Base-by-base conservation (phyloP, 2,113 vertebrate species). In the Neodontobutis hainanensis region DNA sequence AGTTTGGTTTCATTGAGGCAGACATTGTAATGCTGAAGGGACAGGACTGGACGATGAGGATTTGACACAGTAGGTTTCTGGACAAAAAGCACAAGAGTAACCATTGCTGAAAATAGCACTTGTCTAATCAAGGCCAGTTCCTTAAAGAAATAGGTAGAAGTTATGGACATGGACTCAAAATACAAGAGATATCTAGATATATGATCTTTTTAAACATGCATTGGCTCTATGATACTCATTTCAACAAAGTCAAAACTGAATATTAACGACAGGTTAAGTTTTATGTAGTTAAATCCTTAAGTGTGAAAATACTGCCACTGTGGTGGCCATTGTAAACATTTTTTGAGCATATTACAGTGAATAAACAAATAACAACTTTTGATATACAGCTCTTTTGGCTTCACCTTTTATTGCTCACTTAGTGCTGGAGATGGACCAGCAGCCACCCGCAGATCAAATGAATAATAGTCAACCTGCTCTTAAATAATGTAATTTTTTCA, bases 1-100 rank as follows among this genome's bases (percentile, higher is more conserved):
- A 57, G 57, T 63, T 81, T 60, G 82, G 77, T 85, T 85, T 86
- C 75, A 83, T 69, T 82, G 73, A 14, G 12, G 50, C 50, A 11
- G 27, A 27, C 19, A 3, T 27, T 27, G 19, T 27, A 27, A 15
- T 64, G 61, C 65, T 69, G 82, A 79, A 73, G 64, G 73, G 53
- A 57, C 27, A 64, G 48, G 69, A 73, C 49, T 38, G 42, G 10
- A 43, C 10, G 7, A 43, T 43, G 36, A 34, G 64, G 35, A 58
- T 61, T 67, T 62, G 63, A n/a, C n/a, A 38, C 4, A 48, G 48
- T 32, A 72, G 61, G 50, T 65, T 45, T 59, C 15, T 58, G 74
- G 73, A 78, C 62, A 74, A 73, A 65, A 46, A 55, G 45, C 42
- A 69, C 32, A 68, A 47, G 32, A 34, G 36, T 50, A 12, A 19